Percentiles rank a stretch among this genome's conserved stretches.
These are phyloP conservation scores for Pseudois nayaur DNA, from an alignment of 2,113 vertebrate species.

Conservation along the genomic window DNA sequence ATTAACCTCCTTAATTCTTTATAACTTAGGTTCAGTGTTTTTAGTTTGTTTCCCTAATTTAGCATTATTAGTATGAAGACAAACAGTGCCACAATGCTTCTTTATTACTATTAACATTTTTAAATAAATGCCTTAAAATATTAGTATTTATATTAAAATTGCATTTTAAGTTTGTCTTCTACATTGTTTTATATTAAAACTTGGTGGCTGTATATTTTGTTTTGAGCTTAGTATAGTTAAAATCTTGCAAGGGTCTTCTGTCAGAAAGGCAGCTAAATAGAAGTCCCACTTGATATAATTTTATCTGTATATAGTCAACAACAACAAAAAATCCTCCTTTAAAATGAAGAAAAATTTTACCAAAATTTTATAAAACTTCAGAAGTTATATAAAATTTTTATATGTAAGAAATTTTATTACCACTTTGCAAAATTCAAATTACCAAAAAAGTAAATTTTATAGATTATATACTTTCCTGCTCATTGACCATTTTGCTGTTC, in stretches of 20 bases:
- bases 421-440: conserved; percentile 19
- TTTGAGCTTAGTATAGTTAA: conserved; percentile 5
- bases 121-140: conserved; percentile 13
- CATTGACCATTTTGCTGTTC: neutral
- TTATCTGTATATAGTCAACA: neutral
- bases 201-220: neutral
- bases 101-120: neutral
- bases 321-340: neutral
- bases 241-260: neutral
- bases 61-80: neutral
- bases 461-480: neutral
- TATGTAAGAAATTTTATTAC: neutral
- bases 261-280: neutral
- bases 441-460: conserved; percentile 7
- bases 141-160: neutral
- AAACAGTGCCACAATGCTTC: neutral
- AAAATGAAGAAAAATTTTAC: neutral
- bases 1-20: neutral
- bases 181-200: conserved; percentile 29
- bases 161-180: neutral
- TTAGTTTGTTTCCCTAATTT: neutral
- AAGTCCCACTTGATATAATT: neutral
- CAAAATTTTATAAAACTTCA: neutral
- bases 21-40: neutral
- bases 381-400: conserved; percentile 15